These are phyloP conservation scores for Lucinisca nassula DNA, from an alignment of 2,888 invertebrate species.

Conservation along the genomic window DNA sequence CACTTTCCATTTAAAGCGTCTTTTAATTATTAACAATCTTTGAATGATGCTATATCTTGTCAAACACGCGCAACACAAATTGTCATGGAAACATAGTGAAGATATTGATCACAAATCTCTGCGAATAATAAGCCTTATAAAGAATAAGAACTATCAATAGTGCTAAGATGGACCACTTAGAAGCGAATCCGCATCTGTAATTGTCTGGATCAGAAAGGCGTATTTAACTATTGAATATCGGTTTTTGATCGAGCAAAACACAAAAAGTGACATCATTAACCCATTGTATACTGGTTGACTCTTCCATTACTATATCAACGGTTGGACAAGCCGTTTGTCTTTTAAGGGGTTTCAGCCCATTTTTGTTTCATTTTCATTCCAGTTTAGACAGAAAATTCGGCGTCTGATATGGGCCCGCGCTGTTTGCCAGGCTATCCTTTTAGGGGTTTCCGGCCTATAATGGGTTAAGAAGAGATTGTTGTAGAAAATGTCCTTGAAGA, in stretches of 20 bases:
- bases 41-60: not conserved
- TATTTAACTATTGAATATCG: not conserved
- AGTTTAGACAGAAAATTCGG: no score
- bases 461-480: no score
- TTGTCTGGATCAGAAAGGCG: not conserved
- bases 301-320: no score
- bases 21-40: not conserved
- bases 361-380: no score
- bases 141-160: not conserved
- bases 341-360: no score
- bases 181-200: not conserved
- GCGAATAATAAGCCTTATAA: slow-evolving; percentile 5
- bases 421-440: no score
- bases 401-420: no score
- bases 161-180: not conserved
- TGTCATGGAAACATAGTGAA: slow-evolving; percentile 14
- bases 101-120: not conserved
- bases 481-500: no score
- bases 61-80: not conserved
- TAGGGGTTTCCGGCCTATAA: no score
- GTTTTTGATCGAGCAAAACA: not conserved
- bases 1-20: not conserved
- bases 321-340: no score
- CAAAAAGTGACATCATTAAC: not conserved
- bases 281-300: no score